Conservation (phyloP, 2,888 invertebrate genomes). For the Malthinus flaveolus region DNA sequence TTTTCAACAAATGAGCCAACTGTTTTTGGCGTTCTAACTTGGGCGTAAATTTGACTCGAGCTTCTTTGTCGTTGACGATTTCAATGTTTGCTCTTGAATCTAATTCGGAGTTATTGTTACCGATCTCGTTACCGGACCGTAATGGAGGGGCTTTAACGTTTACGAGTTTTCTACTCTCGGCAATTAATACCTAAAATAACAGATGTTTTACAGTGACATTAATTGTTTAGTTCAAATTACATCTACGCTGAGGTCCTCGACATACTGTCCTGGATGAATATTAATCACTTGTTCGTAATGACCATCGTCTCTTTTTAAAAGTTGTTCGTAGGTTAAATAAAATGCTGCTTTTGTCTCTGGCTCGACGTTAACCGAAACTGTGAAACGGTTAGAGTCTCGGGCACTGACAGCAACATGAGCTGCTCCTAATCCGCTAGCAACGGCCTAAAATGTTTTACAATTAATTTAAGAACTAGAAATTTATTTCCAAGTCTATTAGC, state of each 20-base stretch:
- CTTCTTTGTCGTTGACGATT: conserved; percentile 39
- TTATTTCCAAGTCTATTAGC: too few relatives aligned
- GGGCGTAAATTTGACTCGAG: conserved; percentile 61
- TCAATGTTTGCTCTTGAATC: conserved; percentile 46
- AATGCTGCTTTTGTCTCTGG: conserved; percentile 66
- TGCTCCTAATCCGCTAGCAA: conserved; percentile 62
- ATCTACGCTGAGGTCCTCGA: conserved; percentile 65
- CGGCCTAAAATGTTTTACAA: conserved; percentile 52
- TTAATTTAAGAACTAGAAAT: background rate
- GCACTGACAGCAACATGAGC: conserved; percentile 67
- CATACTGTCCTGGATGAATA: conserved; percentile 68
- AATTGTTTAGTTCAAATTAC: conserved; percentile 29
- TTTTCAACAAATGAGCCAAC: conserved; percentile 53
- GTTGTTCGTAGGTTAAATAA: conserved; percentile 73
- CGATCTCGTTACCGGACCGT: conserved; percentile 66
- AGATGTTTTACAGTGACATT: background rate
- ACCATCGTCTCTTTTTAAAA: conserved; percentile 65
- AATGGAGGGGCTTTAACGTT: conserved; percentile 66
- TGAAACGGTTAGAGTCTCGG: conserved; percentile 71
- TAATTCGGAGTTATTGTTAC: conserved; percentile 56
- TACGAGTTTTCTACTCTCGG: conserved; percentile 65
- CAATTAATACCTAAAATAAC: conserved; percentile 58
- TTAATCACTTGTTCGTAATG: conserved; percentile 72
- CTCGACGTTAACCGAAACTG: conserved; percentile 69
- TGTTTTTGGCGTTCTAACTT: conserved; percentile 62